These are phyloP conservation scores for Noctua fimbriata DNA, from an alignment of 2,888 invertebrate species.

Conservation along the genomic window DNA sequence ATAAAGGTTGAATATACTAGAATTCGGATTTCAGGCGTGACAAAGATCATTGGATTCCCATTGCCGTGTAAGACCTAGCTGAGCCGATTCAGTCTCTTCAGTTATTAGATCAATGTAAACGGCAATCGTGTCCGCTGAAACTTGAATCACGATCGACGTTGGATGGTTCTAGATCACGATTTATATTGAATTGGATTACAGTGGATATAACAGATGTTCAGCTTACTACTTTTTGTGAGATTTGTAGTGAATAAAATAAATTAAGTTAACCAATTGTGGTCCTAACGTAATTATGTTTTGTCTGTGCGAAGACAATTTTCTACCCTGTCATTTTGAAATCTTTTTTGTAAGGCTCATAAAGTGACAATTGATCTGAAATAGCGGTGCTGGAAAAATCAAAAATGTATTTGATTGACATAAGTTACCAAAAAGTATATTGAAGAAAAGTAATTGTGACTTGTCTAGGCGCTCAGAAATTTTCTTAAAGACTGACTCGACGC, in stretches of 20 bases:
- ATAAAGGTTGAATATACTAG: neutral
- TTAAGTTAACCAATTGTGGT: neutral
- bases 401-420: neutral
- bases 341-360: neutral
- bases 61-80: too few species aligned
- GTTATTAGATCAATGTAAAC: slow-evolving; percentile 5
- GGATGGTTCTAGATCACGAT: slow-evolving; percentile 11
- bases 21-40: too few species aligned
- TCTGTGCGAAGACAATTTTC: neutral
- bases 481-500: neutral
- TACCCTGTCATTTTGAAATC: neutral
- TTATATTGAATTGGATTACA: neutral
- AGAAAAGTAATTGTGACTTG: neutral
- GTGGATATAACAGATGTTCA: neutral
- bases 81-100: neutral
- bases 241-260: neutral
- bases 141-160: neutral
- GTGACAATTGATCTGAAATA: neutral
- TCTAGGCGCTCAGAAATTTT: neutral
- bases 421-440: neutral
- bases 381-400: neutral
- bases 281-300: neutral
- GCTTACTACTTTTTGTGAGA: neutral
- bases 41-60: neutral
- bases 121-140: neutral